Evolutionary conservation across 2,888 invertebrate genomes (phyloP).

Genomic region (Hanleya hanleyi): DNA sequence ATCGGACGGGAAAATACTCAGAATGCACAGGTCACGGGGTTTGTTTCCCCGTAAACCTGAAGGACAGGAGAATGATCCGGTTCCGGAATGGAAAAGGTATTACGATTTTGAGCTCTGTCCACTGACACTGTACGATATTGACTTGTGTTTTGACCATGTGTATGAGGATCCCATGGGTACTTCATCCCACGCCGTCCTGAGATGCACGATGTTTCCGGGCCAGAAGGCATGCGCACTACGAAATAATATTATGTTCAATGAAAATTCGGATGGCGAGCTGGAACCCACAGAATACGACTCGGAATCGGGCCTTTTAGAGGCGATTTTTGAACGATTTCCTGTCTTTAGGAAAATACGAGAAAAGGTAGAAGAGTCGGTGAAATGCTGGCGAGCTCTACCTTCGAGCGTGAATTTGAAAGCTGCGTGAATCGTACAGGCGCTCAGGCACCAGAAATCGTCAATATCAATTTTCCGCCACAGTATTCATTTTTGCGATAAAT

Average conservation of each 20-base stretch:
- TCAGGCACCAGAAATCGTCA: no score
- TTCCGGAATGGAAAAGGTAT: slow-evolving; percentile 36
- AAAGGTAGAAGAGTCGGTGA: not conserved
- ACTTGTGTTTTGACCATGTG: slow-evolving; percentile 30
- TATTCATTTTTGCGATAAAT: no score
- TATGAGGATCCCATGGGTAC: slow-evolving; percentile 23
- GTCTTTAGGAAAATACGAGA: not conserved
- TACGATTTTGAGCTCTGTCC: slow-evolving; percentile 21
- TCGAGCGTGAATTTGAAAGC: no score
- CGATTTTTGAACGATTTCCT: not conserved
- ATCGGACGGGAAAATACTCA: slow-evolving; percentile 29
- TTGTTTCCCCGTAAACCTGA: not conserved
- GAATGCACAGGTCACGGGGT: slow-evolving; percentile 41
- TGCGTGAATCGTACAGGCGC: no score
- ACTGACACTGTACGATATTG: slow-evolving; percentile 24
- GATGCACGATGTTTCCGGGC: slow-evolving; percentile 30
- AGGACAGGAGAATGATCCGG: not conserved
- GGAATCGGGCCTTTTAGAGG: slow-evolving; percentile 5
- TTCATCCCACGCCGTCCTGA: slow-evolving; percentile 27
- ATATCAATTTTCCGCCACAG: no score
- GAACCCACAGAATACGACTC: not conserved
- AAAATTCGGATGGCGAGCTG: slow-evolving; percentile 24
- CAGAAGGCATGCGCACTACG: slow-evolving; percentile 29
- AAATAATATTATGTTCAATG: slow-evolving; percentile 31
- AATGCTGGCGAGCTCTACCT: no score